Evolutionary conservation across 2,113 vertebrate genomes (phyloP).

Genomic region (Lophochroa leadbeateri): DNA sequence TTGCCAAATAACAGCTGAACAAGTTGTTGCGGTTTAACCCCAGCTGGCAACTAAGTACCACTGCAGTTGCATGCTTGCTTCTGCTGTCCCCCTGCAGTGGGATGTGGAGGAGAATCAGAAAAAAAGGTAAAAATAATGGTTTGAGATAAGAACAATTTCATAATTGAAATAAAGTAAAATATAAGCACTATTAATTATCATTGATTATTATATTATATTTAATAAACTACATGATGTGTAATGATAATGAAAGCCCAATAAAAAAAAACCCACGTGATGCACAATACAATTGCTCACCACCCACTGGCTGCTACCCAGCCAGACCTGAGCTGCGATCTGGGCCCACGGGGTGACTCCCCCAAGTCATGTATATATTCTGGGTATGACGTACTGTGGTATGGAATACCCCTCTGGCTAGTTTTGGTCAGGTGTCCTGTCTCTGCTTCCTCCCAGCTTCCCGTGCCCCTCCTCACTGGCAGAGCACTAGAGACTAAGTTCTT

Average conservation of each 20-base stretch:
- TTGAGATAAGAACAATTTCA: background rate
- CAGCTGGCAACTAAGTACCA: background rate
- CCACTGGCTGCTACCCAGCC: background rate
- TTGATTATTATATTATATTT: background rate
- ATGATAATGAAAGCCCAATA: background rate
- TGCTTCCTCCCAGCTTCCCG: background rate
- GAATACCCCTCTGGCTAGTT: background rate
- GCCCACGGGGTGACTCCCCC: background rate
- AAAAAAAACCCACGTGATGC: background rate
- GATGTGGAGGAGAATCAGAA: background rate
- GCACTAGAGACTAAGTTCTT: background rate
- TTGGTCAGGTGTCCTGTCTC: background rate
- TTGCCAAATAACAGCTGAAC: background rate
- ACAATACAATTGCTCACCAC: background rate
- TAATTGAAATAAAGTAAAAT: background rate
- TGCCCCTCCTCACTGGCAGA: background rate
- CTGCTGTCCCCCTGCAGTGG: background rate
- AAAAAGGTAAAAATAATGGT: background rate
- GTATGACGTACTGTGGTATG: background rate
- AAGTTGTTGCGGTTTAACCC: background rate
- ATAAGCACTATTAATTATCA: background rate
- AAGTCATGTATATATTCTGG: background rate
- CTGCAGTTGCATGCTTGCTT: background rate
- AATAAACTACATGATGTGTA: background rate
- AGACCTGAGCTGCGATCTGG: background rate